Conservation (phyloP, 2,113 vertebrate genomes). For the Garra rufa region DNA sequence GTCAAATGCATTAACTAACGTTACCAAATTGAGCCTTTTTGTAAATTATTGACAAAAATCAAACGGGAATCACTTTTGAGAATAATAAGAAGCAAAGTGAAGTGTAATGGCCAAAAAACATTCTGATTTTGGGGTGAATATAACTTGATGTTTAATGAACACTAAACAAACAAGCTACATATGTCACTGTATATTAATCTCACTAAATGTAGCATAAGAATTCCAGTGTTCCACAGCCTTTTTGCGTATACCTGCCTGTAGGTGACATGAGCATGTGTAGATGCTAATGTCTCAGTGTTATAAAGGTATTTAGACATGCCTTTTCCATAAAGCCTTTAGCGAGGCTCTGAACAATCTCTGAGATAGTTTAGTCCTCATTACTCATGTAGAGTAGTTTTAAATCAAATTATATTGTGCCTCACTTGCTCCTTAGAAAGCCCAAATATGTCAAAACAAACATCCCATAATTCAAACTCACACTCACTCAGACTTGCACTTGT, state of each 20-base stretch:
- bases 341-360: not conserved
- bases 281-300: constrained; percentile 5
- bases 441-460: constrained; percentile 15
- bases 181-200: not conserved
- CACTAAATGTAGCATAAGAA: constrained; percentile 27
- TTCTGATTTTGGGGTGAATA: constrained; percentile 17
- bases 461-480: not conserved
- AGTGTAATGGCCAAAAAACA: not conserved
- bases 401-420: constrained; percentile 21
- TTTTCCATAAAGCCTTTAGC: constrained; percentile 11
- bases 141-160: not conserved
- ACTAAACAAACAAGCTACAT: not conserved
- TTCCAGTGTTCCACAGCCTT: not conserved
- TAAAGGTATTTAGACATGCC: constrained; percentile 9
- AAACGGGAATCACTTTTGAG: not conserved
- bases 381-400: constrained; percentile 3
- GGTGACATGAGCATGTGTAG: constrained; percentile 9
- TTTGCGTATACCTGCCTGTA: constrained; percentile 9
- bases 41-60: not conserved
- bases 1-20: not conserved
- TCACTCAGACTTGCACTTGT: not conserved
- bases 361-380: constrained; percentile 4
- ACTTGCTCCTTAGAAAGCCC: constrained; percentile 34
- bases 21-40: not conserved
- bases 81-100: not conserved